phyloP scores from a whole-genome alignment of 92 coral and sea anemone genomes.

The Virgularia gustaviana region DNA sequence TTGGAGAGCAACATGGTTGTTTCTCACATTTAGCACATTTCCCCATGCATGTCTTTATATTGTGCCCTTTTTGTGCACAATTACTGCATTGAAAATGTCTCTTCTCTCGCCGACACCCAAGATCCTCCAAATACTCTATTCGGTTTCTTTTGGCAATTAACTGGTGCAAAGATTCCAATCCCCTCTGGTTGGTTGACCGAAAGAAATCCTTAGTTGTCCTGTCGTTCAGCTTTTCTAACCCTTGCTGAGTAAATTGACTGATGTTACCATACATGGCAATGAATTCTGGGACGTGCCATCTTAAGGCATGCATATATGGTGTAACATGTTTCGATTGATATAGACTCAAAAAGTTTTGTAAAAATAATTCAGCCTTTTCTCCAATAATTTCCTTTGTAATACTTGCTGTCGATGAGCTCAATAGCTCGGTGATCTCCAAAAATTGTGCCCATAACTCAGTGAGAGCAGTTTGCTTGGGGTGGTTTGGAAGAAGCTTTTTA shows the following conservation, averaged over 20 bases:
- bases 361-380: constrained; percentile 12
- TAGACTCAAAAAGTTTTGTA: no score
- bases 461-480: constrained; percentile 3
- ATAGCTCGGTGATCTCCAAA: not conserved
- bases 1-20: not conserved
- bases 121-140: constrained; percentile 22
- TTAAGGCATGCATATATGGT: constrained; percentile 32
- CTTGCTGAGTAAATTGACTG: no score
- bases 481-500: constrained; percentile 5
- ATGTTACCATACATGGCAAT: constrained; percentile 28
- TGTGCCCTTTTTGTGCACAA: constrained; percentile 35
- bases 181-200: no score
- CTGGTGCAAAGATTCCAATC: constrained; percentile 20
- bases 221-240: no score
- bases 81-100: constrained; percentile 2
- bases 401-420: not conserved
- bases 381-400: constrained; percentile 3
- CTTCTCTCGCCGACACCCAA: no score
- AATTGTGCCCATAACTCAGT: constrained; percentile 26
- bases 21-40: constrained; percentile 19
- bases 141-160: constrained; percentile 22
- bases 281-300: no score
- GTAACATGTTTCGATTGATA: constrained; percentile 37
- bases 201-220: constrained; percentile 43
- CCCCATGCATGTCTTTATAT: constrained; percentile 35